Conservation (phyloP, 2,113 vertebrate genomes). For the Patagioenas fasciata region DNA sequence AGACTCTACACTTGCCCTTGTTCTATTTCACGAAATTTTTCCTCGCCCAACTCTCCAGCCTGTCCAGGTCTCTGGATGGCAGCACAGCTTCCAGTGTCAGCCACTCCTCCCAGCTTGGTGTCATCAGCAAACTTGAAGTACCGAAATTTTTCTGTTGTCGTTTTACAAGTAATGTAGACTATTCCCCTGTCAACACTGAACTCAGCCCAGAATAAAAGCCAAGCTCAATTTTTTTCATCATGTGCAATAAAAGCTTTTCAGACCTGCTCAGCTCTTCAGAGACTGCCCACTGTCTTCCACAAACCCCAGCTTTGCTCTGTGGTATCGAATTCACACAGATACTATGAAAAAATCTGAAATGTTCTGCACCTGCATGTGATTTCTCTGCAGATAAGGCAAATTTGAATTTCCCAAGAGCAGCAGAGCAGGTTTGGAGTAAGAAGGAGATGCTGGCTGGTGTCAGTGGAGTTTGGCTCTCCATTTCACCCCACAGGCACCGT, state of each 20-base stretch:
- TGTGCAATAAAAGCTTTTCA: background rate
- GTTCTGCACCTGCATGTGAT: background rate
- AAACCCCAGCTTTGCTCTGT: background rate
- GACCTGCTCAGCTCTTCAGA: constrained; percentile 5
- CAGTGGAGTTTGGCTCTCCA: background rate
- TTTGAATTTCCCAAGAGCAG: background rate
- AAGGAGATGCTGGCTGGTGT: background rate
- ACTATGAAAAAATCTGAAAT: background rate
- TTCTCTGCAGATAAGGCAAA: background rate
- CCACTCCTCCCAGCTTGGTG: too few relatives aligned
- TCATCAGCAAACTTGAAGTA: background rate
- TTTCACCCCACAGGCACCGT: background rate
- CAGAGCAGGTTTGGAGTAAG: background rate
- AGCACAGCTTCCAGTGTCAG: too few relatives aligned
- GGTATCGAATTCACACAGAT: background rate
- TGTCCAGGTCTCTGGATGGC: too few relatives aligned
- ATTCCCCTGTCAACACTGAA: background rate
- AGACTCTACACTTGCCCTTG: too few relatives aligned
- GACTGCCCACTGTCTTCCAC: background rate
- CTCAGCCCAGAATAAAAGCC: background rate
- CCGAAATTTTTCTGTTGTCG: background rate
- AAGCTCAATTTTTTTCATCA: background rate
- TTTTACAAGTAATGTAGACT: background rate
- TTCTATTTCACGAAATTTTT: too few relatives aligned
- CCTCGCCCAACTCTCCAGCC: too few relatives aligned